phyloP scores from a whole-genome alignment of 35 echinoderm and acorn worm genomes.

The Hemicentrotus pulcherrimus region DNA sequence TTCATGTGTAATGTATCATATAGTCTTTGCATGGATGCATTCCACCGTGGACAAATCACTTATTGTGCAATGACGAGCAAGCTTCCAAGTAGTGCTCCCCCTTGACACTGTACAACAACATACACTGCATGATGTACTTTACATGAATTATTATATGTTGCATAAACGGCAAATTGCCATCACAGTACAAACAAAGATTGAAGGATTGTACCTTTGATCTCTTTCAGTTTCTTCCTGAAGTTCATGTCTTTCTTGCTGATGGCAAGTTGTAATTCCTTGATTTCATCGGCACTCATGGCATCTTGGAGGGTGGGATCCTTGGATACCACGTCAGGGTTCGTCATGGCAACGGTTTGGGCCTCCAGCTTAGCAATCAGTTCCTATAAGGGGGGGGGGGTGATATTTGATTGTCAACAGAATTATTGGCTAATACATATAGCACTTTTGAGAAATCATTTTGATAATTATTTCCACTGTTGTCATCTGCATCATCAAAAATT shows the following conservation, averaged over 20 bases:
- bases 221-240: conserved; percentile 76
- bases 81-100: too few species aligned
- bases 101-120: too few species aligned
- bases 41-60: too few species aligned
- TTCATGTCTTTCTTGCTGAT: conserved; percentile 71
- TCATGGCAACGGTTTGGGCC: conserved; percentile 14
- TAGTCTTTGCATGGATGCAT: too few species aligned
- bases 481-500: not conserved
- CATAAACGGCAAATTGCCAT: not conserved
- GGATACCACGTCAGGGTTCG: not conserved
- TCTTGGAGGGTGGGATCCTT: not conserved
- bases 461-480: too few species aligned
- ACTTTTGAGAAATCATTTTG: too few species aligned
- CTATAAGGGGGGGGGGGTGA: not conserved
- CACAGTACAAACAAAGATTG: not conserved
- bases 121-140: too few species aligned
- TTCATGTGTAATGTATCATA: too few species aligned
- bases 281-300: conserved; percentile 69
- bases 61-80: too few species aligned
- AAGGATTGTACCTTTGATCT: conserved; percentile 39
- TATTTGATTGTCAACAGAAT: not conserved
- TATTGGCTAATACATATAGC: not conserved
- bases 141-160: not conserved
- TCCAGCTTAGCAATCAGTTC: conserved; percentile 28
- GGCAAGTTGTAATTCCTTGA: conserved; percentile 89